A percentile compares a stretch with the other conserved stretches of the same genome.
These are phyloP conservation scores for Oncorhynchus gorbuscha DNA, from an alignment of 2,113 vertebrate genomes.

Conservation along the genomic window DNA sequence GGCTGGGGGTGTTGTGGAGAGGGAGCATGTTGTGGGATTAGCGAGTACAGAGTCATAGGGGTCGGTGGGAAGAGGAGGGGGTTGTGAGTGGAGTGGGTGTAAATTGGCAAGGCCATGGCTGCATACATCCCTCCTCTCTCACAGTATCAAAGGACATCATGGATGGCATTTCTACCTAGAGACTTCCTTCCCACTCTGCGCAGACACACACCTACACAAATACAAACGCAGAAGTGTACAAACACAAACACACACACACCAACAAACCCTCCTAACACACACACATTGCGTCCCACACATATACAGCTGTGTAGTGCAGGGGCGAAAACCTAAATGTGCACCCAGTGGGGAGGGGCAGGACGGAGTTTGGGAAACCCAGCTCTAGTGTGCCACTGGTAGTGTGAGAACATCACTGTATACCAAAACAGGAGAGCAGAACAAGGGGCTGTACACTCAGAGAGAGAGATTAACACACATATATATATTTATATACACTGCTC, in stretches of 20 bases:
- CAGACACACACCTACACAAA: background rate
- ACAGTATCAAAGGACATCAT: background rate
- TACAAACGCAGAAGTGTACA: background rate
- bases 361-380: background rate
- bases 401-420: conserved; percentile 38
- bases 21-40: background rate
- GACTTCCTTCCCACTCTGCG: background rate
- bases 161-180: background rate
- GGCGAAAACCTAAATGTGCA: too few relatives aligned
- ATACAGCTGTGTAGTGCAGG: too few relatives aligned
- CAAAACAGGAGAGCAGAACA: conserved; percentile 19
- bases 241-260: too few relatives aligned
- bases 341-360: background rate
- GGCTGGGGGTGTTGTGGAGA: background rate
- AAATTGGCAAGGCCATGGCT: background rate
- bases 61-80: background rate
- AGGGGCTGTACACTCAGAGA: conserved; percentile 42
- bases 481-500: too few relatives aligned
- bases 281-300: too few relatives aligned
- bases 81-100: background rate
- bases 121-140: background rate
- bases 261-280: too few relatives aligned
- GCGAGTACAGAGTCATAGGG: background rate
- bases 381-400: conserved; percentile 36
- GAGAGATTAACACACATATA: background rate